Evolutionary conservation across 2,888 invertebrate genomes (phyloP).

Genomic region (Trachelus iudaicus): DNA sequence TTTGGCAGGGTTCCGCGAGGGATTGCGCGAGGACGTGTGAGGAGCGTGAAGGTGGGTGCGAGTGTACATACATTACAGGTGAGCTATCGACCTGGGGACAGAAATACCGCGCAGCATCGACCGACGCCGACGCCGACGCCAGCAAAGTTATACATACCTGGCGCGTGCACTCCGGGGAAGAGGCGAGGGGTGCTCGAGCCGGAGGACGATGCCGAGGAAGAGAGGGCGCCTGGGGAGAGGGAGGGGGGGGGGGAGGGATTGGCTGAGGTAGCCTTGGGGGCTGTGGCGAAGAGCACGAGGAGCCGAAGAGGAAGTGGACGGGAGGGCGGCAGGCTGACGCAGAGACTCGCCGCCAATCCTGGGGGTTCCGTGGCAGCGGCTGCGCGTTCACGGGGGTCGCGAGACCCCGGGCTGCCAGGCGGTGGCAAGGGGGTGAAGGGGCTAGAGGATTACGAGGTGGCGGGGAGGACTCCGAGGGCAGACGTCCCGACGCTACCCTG

Average conservation of each 20-base stretch:
- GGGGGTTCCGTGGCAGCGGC: constrained; percentile 34
- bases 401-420: constrained; percentile 7
- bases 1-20: constrained; percentile 26
- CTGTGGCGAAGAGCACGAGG: constrained; percentile 16
- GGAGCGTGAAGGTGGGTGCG: not conserved
- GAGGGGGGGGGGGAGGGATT: constrained; percentile 22
- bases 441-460: constrained; percentile 48
- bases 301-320: not conserved
- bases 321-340: constrained; percentile 14
- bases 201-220: constrained; percentile 17
- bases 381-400: constrained; percentile 31
- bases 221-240: constrained; percentile 14
- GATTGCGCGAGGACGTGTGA: constrained; percentile 40
- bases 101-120: constrained; percentile 66
- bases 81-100: constrained; percentile 64
- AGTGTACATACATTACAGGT: constrained; percentile 39
- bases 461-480: constrained; percentile 63
- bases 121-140: constrained; percentile 46
- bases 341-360: constrained; percentile 48
- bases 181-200: constrained; percentile 9
- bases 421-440: constrained; percentile 30
- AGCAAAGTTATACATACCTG: constrained; percentile 43
- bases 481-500: constrained; percentile 64
- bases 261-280: constrained; percentile 9
- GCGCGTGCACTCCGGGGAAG: constrained; percentile 27